phyloP scores from a whole-genome alignment of 2,797 vertebrate species.

The Acanthornis magna region DNA sequence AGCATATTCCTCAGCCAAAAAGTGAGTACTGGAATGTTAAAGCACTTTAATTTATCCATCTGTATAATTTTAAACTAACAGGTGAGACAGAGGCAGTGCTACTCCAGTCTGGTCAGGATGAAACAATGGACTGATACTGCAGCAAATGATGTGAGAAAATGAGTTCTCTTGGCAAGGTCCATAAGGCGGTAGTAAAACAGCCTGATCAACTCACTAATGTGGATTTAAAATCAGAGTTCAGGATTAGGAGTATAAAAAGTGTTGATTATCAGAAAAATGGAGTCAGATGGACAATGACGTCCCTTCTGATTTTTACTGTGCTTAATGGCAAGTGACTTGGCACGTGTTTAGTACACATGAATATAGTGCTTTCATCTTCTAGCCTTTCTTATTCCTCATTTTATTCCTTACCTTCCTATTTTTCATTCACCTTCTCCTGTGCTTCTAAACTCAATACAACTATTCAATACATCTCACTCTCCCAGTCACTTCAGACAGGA shows the following conservation, averaged over 20 bases:
- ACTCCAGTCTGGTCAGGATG: background rate
- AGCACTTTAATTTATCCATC: background rate
- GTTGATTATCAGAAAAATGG: slow-evolving; percentile 36
- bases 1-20: background rate
- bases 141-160: slow-evolving; percentile 55
- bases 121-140: slow-evolving; percentile 14
- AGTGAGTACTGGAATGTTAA: background rate
- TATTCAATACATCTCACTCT: background rate
- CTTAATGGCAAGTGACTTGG: slow-evolving; percentile 1
- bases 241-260: background rate
- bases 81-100: background rate
- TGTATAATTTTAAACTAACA: slow-evolving; percentile 27
- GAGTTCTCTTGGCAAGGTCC: slow-evolving; percentile 5
- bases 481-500: background rate
- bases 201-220: slow-evolving; percentile 3
- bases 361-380: background rate
- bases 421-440: background rate
- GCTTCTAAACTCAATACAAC: background rate
- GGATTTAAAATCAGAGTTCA: slow-evolving; percentile 19
- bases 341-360: background rate
- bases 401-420: background rate
- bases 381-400: background rate
- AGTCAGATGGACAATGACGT: background rate
- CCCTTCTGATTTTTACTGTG: slow-evolving; percentile 20
- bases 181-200: slow-evolving; percentile 1